These are phyloP conservation scores for Neodiprion pinetum DNA, from an alignment of 1,140 invertebrate genomes.

Conservation along the genomic window DNA sequence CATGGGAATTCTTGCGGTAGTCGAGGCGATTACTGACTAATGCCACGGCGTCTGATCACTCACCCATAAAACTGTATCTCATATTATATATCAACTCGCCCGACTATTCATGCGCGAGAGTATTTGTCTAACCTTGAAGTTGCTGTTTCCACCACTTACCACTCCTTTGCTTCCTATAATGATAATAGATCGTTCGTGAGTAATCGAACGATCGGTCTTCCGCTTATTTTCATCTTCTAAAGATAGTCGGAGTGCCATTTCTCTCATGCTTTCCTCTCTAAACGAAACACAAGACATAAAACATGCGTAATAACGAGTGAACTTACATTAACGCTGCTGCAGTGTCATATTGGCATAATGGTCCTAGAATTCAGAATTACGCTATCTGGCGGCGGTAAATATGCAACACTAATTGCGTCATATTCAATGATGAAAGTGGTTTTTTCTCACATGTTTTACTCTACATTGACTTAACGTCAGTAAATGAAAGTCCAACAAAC, in stretches of 20 bases:
- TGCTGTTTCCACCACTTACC: constrained; percentile 49
- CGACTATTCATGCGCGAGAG: background rate
- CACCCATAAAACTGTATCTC: background rate
- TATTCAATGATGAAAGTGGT: too few relatives aligned
- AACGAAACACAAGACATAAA: constrained; percentile 21
- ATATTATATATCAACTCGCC: background rate
- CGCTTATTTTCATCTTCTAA: constrained; percentile 42
- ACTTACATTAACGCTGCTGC: constrained; percentile 10
- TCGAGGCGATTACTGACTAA: too few relatives aligned
- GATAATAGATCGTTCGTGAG: constrained; percentile 62
- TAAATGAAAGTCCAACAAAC: too few relatives aligned
- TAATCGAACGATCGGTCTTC: constrained; percentile 46
- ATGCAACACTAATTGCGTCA: too few relatives aligned
- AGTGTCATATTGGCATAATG: too few relatives aligned
- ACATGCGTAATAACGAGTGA: background rate
- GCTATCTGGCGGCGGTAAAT: too few relatives aligned
- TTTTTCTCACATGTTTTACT: too few relatives aligned
- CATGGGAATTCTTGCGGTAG: too few relatives aligned
- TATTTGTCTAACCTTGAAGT: constrained; percentile 2
- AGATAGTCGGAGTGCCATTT: constrained; percentile 34
- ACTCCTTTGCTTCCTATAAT: constrained; percentile 65
- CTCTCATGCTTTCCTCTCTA: constrained; percentile 39
- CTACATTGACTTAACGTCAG: too few relatives aligned
- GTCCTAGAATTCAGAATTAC: too few relatives aligned
- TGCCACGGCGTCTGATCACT: too few relatives aligned